Evolutionary conservation across 2,797 vertebrate species (phyloP).

Genomic region (Coregonus sp.): DNA sequence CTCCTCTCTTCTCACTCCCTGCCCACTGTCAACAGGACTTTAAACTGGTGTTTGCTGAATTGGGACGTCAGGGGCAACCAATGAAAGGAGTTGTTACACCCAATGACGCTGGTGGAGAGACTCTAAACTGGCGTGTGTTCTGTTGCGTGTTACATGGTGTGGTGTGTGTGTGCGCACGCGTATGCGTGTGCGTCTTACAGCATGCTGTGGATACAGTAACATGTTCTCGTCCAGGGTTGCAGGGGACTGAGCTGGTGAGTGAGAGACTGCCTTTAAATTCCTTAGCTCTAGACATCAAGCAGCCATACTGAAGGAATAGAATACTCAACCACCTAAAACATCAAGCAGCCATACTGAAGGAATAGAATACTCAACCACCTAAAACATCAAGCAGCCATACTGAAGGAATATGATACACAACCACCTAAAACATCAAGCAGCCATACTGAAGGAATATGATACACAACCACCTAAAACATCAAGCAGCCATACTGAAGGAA

Average conservation of each 20-base stretch:
- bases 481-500: no score
- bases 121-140: slow-evolving; percentile 6
- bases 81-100: slow-evolving; percentile 71
- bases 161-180: slow-evolving; percentile 15
- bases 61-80: slow-evolving; percentile 72
- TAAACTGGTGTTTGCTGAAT: slow-evolving; percentile 80
- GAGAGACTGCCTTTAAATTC: neutral
- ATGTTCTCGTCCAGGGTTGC: slow-evolving; percentile 54
- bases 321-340: slow-evolving; percentile 21
- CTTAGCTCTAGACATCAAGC: slow-evolving; percentile 18
- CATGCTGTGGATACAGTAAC: slow-evolving; percentile 54
- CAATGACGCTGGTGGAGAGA: slow-evolving; percentile 44
- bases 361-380: no score
- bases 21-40: slow-evolving; percentile 79
- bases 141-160: slow-evolving; percentile 52
- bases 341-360: no score
- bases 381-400: no score
- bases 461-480: no score
- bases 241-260: slow-evolving; percentile 10
- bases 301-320: neutral
- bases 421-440: no score
- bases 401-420: no score
- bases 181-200: slow-evolving; percentile 24
- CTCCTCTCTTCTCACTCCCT: slow-evolving; percentile 78
- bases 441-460: no score